A percentile compares a stretch with the other conserved stretches of the same genome.
phyloP scores from a whole-genome alignment of 2,888 invertebrate species.

The Tuberolachnus salignus region DNA sequence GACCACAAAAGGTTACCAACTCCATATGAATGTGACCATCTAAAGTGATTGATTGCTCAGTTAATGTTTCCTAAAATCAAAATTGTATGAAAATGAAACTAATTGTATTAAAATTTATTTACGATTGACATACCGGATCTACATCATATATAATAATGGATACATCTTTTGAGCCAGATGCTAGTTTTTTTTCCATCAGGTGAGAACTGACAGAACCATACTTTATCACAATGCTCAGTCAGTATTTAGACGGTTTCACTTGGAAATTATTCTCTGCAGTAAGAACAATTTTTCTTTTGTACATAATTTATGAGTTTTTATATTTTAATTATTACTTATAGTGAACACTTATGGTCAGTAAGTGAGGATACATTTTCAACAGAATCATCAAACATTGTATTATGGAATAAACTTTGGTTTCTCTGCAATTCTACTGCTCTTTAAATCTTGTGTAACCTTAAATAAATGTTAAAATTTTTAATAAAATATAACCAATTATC shows the following conservation, averaged over 20 bases:
- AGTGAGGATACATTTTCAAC: constrained; percentile 73
- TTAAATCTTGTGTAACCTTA: constrained; percentile 77
- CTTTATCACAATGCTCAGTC: constrained; percentile 96
- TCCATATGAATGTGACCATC: constrained; percentile 92
- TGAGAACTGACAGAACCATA: constrained; percentile 98
- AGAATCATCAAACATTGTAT: constrained; percentile 66
- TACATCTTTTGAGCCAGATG: constrained; percentile 96
- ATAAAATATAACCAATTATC: background rate
- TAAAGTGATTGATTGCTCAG: constrained; percentile 73
- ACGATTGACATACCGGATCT: constrained; percentile 70
- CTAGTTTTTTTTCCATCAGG: constrained; percentile 92
- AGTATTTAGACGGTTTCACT: constrained; percentile 82
- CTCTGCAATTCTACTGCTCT: constrained; percentile 90
- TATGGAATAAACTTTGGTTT: constrained; percentile 87
- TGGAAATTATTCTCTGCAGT: constrained; percentile 79
- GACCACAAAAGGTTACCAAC: constrained; percentile 95
- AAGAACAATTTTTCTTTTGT: constrained; percentile 51
- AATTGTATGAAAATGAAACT: background rate
- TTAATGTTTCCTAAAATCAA: constrained; percentile 64
- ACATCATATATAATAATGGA: constrained; percentile 97
- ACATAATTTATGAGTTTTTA: background rate
- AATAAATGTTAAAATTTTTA: constrained; percentile 42
- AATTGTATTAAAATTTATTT: background rate
- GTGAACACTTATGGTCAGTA: constrained; percentile 87
- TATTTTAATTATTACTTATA: constrained; percentile 61